Evolutionary conservation across 2,797 vertebrate genomes (phyloP).

Genomic region (Microtus californicus): DNA sequence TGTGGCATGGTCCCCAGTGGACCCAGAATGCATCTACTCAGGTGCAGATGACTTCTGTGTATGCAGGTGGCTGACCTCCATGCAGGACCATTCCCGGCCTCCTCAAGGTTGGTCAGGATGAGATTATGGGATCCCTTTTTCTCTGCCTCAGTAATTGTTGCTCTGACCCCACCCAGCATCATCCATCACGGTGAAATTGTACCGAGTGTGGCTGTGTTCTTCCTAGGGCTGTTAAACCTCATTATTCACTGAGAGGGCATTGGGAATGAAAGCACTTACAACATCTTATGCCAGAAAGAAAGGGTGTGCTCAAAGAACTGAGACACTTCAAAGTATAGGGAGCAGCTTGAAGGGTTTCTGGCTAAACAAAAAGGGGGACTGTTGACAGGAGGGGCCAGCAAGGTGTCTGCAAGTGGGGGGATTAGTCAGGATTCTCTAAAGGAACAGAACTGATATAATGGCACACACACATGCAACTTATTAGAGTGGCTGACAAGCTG

Average conservation of each 20-base stretch:
- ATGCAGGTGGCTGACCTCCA: slow-evolving; percentile 94
- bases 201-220: not conserved
- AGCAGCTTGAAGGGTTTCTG: not conserved
- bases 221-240: not conserved
- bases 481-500: not conserved
- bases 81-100: slow-evolving; percentile 93
- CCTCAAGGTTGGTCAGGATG: slow-evolving; percentile 91
- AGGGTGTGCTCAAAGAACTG: not conserved
- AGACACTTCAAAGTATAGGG: not conserved
- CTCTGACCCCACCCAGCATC: not conserved
- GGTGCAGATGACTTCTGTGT: slow-evolving; percentile 98
- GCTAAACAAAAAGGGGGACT: not conserved
- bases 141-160: not conserved
- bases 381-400: not conserved
- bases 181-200: not conserved
- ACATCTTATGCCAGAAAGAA: not conserved
- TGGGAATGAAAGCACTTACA: not conserved
- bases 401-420: not conserved
- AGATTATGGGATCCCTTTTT: not conserved
- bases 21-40: slow-evolving; percentile 94
- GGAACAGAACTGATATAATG: not conserved
- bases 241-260: not conserved
- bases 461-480: not conserved
- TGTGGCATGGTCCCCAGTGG: slow-evolving; percentile 95
- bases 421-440: not conserved